Base-by-base conservation (phyloP, 2,888 invertebrate species). In the Parasteatoda lunata region DNA sequence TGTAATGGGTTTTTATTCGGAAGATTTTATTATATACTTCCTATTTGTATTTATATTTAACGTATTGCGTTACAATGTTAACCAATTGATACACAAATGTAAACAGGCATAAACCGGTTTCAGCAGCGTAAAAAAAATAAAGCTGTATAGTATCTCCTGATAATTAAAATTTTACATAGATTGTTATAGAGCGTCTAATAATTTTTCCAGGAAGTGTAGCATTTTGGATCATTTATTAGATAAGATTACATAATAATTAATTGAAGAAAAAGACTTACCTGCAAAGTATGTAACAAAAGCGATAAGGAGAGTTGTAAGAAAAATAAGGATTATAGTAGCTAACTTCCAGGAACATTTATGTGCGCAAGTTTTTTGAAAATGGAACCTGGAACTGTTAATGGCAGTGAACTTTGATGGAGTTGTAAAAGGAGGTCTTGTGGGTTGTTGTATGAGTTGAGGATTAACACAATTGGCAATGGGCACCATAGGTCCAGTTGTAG, bases 281-380 rank as follows among this genome's bases (percentile, higher is more conserved):
- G 96, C 95, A 93, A 97, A 95, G 93, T 97, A 97, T 90, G 96
- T 95, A 90, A 97, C 94, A 90, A 96, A 95, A 90, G 96, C 95
- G 91, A 95, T 94, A 90, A 97, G 94, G 91, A 96, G 94, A 90
- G 96, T 94, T 90, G 96, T 95, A 90, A 97, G 94, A 92, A 96
- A 94, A 91, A 97, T 95, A 92, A 97, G 95, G 90, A 96, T 95
- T 92, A 98, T 96, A 89, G 97, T 97, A 90, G 97, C 95, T 93
- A 97, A 96, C 92, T 96, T 96, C 96, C 97, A 97, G 89, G 96
- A 96, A 93, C 98, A 98, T 48, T 88, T 88, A 59, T 89, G 89
- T 9, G 76, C 73, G 65, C 89, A 88, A 5, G 87, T 77, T 54
- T 88, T 89, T 64, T 88, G 88, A 65, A 89, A 88, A 68, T 89